phyloP scores from a whole-genome alignment of 1,140 invertebrate genomes.

The Papilio dardanus region DNA sequence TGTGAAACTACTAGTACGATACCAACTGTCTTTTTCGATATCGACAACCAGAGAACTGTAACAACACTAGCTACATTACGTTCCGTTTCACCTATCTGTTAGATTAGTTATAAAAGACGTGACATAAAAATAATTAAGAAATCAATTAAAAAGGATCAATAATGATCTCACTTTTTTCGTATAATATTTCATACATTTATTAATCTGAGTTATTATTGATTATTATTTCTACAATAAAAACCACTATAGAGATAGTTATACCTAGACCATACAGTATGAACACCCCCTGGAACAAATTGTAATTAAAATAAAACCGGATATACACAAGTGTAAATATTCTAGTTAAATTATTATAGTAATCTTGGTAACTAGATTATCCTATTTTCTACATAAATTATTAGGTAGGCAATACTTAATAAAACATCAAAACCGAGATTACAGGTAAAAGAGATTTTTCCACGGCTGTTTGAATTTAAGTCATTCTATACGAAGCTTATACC shows the following conservation, averaged over 20 bases:
- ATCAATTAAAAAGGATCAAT: background rate
- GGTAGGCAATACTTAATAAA: no score
- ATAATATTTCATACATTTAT: background rate
- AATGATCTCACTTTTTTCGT: background rate
- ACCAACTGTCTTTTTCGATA: background rate
- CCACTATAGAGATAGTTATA: conserved; percentile 43
- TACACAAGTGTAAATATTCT: conserved; percentile 36
- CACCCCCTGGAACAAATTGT: conserved; percentile 62
- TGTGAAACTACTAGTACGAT: background rate
- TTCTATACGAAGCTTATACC: background rate
- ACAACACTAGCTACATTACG: background rate
- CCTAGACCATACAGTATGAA: conserved; percentile 63
- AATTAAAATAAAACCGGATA: conserved; percentile 16
- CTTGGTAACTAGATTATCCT: no score
- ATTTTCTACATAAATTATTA: no score
- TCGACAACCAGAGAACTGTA: background rate
- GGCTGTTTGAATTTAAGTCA: background rate
- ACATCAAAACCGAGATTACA: background rate
- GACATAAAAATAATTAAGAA: background rate
- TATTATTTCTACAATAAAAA: conserved; percentile 50
- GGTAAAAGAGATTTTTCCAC: background rate
- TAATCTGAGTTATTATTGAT: conserved; percentile 34
- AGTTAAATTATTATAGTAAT: no score
- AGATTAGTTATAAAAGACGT: background rate
- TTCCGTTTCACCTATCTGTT: background rate